Evolutionary conservation across 2,113 vertebrate species (phyloP).

Genomic region (Nothoprocta pentlandii): DNA sequence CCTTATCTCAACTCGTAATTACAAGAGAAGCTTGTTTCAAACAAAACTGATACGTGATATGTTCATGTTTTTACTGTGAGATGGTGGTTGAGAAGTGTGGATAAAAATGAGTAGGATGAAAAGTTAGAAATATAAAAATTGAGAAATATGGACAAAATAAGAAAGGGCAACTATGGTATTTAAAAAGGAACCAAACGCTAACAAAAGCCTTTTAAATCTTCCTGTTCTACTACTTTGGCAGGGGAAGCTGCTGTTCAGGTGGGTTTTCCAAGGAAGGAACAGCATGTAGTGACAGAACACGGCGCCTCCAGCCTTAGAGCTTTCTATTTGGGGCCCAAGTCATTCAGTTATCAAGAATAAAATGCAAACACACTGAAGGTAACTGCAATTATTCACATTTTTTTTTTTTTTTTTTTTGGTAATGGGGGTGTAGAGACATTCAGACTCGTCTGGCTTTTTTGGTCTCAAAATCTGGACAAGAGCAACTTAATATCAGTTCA

Average conservation of each 20-base stretch:
- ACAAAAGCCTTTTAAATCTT: neutral
- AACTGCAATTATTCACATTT: neutral
- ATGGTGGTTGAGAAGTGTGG: neutral
- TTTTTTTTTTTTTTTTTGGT: neutral
- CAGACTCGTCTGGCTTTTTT: neutral
- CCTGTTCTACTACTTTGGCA: neutral
- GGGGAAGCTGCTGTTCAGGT: neutral
- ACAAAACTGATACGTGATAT: neutral
- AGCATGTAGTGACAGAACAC: neutral
- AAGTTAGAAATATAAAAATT: neutral
- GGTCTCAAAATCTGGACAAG: neutral
- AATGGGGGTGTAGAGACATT: neutral
- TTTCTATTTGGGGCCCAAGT: neutral
- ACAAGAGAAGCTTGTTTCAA: neutral
- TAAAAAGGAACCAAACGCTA: neutral
- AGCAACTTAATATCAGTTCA: neutral
- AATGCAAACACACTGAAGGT: neutral
- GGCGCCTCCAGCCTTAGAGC: neutral
- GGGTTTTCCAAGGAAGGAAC: neutral
- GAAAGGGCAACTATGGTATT: neutral
- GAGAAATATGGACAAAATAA: neutral
- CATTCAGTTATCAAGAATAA: neutral
- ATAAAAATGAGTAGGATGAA: neutral
- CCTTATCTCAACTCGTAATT: neutral
- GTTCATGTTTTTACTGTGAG: neutral